phyloP scores from a whole-genome alignment of 2,888 invertebrate genomes.

The Microctonus brassicae region DNA sequence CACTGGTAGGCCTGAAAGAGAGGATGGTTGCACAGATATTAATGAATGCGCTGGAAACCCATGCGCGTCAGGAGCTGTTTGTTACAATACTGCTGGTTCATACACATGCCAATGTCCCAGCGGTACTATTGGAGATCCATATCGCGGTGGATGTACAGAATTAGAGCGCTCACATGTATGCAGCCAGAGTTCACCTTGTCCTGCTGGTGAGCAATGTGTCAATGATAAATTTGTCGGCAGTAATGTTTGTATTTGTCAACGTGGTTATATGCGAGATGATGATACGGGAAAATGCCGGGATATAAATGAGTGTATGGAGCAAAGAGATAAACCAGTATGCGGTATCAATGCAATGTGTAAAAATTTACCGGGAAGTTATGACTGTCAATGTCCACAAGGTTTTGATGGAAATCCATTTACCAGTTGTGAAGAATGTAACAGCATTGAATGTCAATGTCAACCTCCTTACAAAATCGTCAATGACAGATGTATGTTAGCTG shows the following conservation, averaged over 20 bases:
- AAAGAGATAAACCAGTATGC: conserved; percentile 83
- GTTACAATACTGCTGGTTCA: conserved; percentile 88
- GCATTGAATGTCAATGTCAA: conserved; percentile 87
- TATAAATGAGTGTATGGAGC: conserved; percentile 86
- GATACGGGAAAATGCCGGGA: conserved; percentile 85
- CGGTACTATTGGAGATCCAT: conserved; percentile 85
- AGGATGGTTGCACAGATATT: conserved; percentile 86
- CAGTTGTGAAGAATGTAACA: conserved; percentile 87
- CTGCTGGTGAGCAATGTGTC: conserved; percentile 88
- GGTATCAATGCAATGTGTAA: conserved; percentile 92
- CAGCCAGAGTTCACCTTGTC: conserved; percentile 82
- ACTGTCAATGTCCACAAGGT: conserved; percentile 90
- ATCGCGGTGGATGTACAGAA: conserved; percentile 81
- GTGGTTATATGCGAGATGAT: conserved; percentile 85
- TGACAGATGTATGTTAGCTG: conserved; percentile 87
- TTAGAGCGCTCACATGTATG: conserved; percentile 79
- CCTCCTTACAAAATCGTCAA: conserved; percentile 88
- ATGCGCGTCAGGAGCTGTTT: conserved; percentile 88
- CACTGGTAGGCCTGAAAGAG: conserved; percentile 77
- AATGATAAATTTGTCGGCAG: conserved; percentile 80
- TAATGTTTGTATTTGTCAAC: conserved; percentile 90
- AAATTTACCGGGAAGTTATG: conserved; percentile 93
- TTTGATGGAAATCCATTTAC: conserved; percentile 92
- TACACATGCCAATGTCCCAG: conserved; percentile 91
- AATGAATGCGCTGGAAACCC: conserved; percentile 88